Percentiles rank a stretch among this genome's conserved stretches.
These are phyloP conservation scores for Drosophila willistoni DNA, from an alignment of 1,140 invertebrate genomes.

Conservation along the genomic window DNA sequence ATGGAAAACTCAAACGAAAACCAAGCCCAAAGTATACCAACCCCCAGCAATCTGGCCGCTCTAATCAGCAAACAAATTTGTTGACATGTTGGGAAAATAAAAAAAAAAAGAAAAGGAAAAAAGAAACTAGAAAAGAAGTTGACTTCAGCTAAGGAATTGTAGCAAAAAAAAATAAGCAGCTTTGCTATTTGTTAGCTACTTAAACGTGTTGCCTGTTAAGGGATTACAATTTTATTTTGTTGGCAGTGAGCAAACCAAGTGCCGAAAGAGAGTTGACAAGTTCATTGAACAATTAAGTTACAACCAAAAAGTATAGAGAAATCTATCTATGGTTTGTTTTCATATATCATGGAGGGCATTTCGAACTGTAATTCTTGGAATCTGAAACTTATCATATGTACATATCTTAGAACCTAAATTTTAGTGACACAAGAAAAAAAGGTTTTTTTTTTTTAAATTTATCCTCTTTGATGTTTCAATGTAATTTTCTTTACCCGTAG, in stretches of 20 bases:
- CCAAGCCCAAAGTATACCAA: neutral
- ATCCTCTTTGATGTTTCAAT: no score
- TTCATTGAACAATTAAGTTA: constrained; percentile 3
- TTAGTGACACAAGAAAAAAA: no score
- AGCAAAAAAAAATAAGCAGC: constrained; percentile 20
- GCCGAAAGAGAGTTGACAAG: neutral
- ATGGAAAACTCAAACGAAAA: constrained; percentile 1
- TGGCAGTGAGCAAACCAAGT: neutral
- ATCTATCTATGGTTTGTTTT: neutral
- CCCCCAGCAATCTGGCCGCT: constrained; percentile 47
- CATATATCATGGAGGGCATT: no score
- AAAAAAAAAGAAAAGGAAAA: constrained; percentile 21
- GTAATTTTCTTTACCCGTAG: no score
- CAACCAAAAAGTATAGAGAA: neutral
- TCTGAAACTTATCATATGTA: no score
- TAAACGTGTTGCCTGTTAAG: constrained; percentile 17
- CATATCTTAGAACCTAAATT: no score
- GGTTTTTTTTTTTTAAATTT: no score
- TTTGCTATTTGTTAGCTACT: constrained; percentile 15
- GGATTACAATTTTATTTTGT: constrained; percentile 12
- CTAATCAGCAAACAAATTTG: constrained; percentile 68
- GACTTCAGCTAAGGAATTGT: neutral
- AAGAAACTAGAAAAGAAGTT: constrained; percentile 17
- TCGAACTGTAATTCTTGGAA: no score
- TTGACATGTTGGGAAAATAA: constrained; percentile 58